Base-by-base conservation (phyloP, 2,888 invertebrate genomes). In the Cheilosia variabilis region DNA sequence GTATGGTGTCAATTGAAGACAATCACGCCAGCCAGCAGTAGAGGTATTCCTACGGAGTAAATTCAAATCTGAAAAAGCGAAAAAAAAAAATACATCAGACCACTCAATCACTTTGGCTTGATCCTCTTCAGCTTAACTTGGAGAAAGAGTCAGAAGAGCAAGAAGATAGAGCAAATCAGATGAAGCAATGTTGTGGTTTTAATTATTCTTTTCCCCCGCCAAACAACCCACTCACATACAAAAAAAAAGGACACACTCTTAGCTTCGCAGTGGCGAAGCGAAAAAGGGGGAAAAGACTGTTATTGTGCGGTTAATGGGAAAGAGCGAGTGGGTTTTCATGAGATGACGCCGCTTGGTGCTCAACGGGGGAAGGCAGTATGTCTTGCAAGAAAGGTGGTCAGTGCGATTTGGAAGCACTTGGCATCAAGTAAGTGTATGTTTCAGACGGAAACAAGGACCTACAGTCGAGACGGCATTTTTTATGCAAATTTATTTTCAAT, bases 151-250 rank as follows among this genome's bases (percentile, higher is more conserved):
- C 41, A 37, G 45, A 71, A 65, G 31, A 45, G 52, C 34, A 19
- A 68, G 22, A 55, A 81, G 65, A 72, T 60, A 53, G 9, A 53
- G 50, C 65, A 65, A 66, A 69, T 84, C 73, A 57, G 63, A 79
- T 78, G 66, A 69, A 60, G 80, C 76, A 63, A 57, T 72, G 66
- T 81, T 86, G 86, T 86, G 86, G 81, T 81, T 86, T 86, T 86
- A 86, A 86, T 86, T 86, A 86, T 86, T 68, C 72, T 76, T 66
- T 77, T 34, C 78, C 73, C 69, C 9, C 31, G 31, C 60, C 58
- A 34, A 41, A 57, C 76, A 81, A 24, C 76, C 81, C 86, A 81
- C 81, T 86, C 81, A 41, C 76, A 66, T 71, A 69, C 72, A 10
- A 22, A 13, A 19, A 13, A 13, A 24, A 22, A 22, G 22, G 22